Evolutionary conservation across 2,797 vertebrate genomes (phyloP).

Genomic region (Odontamblyopus rebecca): DNA sequence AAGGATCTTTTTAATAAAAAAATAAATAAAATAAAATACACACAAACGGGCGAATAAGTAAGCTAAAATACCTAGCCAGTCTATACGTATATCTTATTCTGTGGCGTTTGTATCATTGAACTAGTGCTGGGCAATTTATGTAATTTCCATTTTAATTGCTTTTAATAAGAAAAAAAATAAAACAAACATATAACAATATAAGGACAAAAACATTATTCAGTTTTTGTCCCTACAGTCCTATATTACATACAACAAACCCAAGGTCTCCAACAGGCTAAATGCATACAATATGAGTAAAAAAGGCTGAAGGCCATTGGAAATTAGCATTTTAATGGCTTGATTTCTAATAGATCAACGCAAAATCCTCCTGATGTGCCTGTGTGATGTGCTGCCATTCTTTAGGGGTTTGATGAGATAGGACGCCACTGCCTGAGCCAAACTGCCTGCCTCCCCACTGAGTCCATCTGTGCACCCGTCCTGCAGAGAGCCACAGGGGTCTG

Average conservation of each 20-base stretch:
- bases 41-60: neutral
- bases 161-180: neutral
- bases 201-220: neutral
- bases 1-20: neutral
- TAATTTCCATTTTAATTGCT: neutral
- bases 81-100: neutral
- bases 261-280: slow-evolving; percentile 12
- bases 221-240: neutral
- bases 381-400: slow-evolving; percentile 64
- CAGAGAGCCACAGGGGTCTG: slow-evolving; percentile 48
- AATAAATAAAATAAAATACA: neutral
- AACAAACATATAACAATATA: neutral
- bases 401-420: slow-evolving; percentile 43
- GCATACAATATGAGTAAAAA: slow-evolving; percentile 38
- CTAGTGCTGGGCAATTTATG: neutral
- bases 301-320: slow-evolving; percentile 29
- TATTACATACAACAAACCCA: neutral
- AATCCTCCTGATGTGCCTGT: slow-evolving; percentile 57
- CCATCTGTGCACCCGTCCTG: slow-evolving; percentile 69
- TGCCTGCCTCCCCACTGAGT: slow-evolving; percentile 59
- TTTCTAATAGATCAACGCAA: slow-evolving; percentile 52
- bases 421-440: slow-evolving; percentile 42
- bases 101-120: neutral
- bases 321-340: slow-evolving; percentile 64
- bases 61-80: neutral